A percentile compares a stretch with the other conserved stretches of the same genome.
phyloP scores from a whole-genome alignment of 2,888 invertebrate genomes.

The Unio pictorum region DNA sequence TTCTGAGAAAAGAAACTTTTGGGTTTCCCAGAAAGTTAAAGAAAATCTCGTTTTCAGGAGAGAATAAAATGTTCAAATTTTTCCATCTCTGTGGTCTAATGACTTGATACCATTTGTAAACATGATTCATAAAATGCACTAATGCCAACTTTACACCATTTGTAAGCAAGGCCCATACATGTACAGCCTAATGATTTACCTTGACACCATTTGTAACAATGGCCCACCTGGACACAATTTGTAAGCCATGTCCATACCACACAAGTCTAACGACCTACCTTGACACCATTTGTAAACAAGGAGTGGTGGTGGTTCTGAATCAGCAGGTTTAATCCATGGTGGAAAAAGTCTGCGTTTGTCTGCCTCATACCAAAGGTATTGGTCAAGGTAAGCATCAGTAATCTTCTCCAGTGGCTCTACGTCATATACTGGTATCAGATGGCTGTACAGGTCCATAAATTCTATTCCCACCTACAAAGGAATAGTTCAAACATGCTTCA shows the following conservation, averaged over 20 bases:
- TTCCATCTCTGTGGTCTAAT: no score
- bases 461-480: slow-evolving; percentile 90
- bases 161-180: slow-evolving; percentile 79
- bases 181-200: slow-evolving; percentile 74
- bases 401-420: slow-evolving; percentile 99
- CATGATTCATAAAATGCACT: no score
- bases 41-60: no score
- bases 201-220: slow-evolving; percentile 97
- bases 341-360: slow-evolving; percentile 97
- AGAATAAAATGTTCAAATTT: no score
- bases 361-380: slow-evolving; percentile 98
- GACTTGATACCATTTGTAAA: not conserved
- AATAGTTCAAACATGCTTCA: no score
- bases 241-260: slow-evolving; percentile 76
- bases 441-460: slow-evolving; percentile 99
- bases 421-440: slow-evolving; percentile 98
- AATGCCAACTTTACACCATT: slow-evolving; percentile 95
- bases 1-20: no score
- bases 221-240: slow-evolving; percentile 97
- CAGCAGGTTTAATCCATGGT: slow-evolving; percentile 99
- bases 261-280: slow-evolving; percentile 75
- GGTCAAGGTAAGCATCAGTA: slow-evolving; percentile 99
- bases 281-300: slow-evolving; percentile 98
- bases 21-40: no score
- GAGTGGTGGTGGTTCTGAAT: slow-evolving; percentile 91